A percentile compares a stretch with the other conserved stretches of the same genome.
Evolutionary conservation across 2,888 invertebrate species (phyloP).

Genomic region (Bibio marci): DNA sequence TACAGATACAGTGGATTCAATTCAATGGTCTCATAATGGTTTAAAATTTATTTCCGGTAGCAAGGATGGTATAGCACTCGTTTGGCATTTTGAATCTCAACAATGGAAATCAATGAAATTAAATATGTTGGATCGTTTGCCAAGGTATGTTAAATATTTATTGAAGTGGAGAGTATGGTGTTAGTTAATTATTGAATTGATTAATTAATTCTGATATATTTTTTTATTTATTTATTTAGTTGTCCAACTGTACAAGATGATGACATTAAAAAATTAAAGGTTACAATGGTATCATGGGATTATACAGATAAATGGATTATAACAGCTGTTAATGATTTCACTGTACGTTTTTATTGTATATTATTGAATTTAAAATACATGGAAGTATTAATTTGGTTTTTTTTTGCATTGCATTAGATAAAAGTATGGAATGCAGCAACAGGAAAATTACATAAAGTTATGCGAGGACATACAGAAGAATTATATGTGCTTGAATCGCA

Average conservation of each 20-base stretch:
- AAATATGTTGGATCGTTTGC: slow-evolving; percentile 45
- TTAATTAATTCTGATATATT: slow-evolving; percentile 11
- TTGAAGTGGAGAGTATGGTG: not conserved
- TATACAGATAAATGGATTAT: slow-evolving; percentile 71
- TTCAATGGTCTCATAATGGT: slow-evolving; percentile 84
- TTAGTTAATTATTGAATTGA: too few species aligned
- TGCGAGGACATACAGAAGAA: slow-evolving; percentile 78
- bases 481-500: slow-evolving; percentile 88
- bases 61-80: slow-evolving; percentile 85
- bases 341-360: slow-evolving; percentile 26
- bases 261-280: slow-evolving; percentile 48
- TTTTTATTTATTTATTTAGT: not conserved
- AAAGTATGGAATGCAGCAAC: slow-evolving; percentile 63
- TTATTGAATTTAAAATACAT: not conserved
- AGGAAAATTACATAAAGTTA: slow-evolving; percentile 43
- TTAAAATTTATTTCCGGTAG: slow-evolving; percentile 85
- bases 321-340: slow-evolving; percentile 80
- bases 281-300: slow-evolving; percentile 96
- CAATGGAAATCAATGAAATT: slow-evolving; percentile 72
- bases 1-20: slow-evolving; percentile 80
- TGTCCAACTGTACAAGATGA: slow-evolving; percentile 26
- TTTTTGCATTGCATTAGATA: slow-evolving; percentile 16
- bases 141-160: slow-evolving; percentile 27
- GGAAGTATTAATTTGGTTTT: not conserved
- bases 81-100: slow-evolving; percentile 83